A percentile compares a stretch with the other conserved stretches of the same genome.
These are phyloP conservation scores for Eidolon dupreanum DNA, from an alignment of 2,797 vertebrate genomes.

Conservation along the genomic window DNA sequence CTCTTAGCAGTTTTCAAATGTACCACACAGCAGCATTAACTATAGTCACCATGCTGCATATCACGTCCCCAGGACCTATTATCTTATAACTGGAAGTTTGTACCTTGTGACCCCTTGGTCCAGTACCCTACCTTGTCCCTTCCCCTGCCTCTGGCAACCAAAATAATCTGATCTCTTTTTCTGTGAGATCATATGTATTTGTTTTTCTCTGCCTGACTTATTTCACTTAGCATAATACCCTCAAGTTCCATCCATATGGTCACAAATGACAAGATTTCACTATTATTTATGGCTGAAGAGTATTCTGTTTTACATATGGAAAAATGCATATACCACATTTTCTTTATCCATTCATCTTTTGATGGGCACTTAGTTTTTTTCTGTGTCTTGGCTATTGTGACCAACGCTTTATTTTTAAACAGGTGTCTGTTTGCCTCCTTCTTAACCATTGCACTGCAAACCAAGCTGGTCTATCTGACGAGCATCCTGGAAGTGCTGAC, in stretches of 20 bases:
- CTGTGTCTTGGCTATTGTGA: neutral
- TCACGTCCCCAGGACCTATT: neutral
- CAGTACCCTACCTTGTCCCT: neutral
- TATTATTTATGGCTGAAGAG: neutral
- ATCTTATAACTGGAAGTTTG: neutral
- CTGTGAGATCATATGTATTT: neutral
- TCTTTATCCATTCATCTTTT: neutral
- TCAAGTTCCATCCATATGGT: neutral
- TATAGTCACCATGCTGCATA: fast-evolving
- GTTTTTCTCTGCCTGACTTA: neutral
- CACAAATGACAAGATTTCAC: neutral
- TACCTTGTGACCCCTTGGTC: neutral
- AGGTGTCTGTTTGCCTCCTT: slow-evolving; percentile 95
- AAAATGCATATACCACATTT: neutral
- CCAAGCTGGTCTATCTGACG: slow-evolving; percentile 94
- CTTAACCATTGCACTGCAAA: slow-evolving; percentile 94
- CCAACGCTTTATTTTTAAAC: neutral
- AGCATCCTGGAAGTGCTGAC: slow-evolving; percentile 93
- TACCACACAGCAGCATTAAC: neutral
- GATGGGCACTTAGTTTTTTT: neutral
- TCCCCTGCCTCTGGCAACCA: neutral
- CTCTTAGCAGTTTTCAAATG: neutral
- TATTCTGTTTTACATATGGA: neutral
- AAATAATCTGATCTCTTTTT: neutral
- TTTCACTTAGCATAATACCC: neutral